Evolutionary conservation across 2,113 vertebrate genomes (phyloP).

Genomic region (Leucosticte australis): DNA sequence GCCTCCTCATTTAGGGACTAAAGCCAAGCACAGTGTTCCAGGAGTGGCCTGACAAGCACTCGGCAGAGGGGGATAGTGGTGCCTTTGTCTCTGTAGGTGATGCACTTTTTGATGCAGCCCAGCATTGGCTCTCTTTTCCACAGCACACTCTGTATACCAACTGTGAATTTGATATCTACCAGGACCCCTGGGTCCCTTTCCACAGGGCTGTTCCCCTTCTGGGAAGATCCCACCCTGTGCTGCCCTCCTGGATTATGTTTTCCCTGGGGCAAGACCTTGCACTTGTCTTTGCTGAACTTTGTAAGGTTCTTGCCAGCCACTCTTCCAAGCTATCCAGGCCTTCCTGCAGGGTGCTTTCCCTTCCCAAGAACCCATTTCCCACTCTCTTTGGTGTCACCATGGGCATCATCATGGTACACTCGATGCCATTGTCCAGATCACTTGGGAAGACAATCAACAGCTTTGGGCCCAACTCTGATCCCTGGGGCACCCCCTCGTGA

Average conservation of each 20-base stretch:
- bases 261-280: not conserved
- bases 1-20: not conserved
- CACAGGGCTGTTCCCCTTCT: not conserved
- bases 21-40: not conserved
- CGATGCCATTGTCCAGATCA: not conserved
- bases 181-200: not conserved
- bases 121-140: not conserved
- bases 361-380: not conserved
- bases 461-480: not conserved
- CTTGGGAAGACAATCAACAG: not conserved
- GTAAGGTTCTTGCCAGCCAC: not conserved
- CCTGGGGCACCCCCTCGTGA: accelerated
- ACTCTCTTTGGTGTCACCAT: not conserved
- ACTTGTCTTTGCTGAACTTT: not conserved
- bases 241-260: not conserved
- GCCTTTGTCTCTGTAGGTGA: not conserved
- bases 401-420: not conserved
- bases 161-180: not conserved
- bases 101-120: not conserved
- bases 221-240: too few species aligned
- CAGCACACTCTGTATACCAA: not conserved
- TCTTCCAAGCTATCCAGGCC: not conserved
- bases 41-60: not conserved
- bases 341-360: not conserved
- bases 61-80: too few species aligned